These are phyloP conservation scores for Recurvirostra avosetta DNA, from an alignment of 2,113 vertebrate genomes.

Conservation along the genomic window DNA sequence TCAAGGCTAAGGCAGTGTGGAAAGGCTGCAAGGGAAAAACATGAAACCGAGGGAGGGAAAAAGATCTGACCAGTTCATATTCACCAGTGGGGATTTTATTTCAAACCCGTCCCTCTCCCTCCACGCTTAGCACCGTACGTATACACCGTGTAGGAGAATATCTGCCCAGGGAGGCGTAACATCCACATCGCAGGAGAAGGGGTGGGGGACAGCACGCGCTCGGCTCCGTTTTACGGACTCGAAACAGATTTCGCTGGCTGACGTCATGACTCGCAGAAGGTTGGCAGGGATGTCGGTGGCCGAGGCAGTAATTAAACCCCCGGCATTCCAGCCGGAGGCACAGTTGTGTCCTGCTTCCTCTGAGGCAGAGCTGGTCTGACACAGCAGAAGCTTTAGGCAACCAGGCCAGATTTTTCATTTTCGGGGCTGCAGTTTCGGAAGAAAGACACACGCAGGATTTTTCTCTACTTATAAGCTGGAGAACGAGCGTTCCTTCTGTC, in stretches of 20 bases:
- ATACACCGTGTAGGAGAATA: fast-evolving
- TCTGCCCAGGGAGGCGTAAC: not conserved
- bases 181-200: not conserved
- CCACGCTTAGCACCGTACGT: fast-evolving
- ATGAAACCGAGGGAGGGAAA: not conserved
- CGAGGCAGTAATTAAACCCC: not conserved
- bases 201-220: not conserved
- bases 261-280: not conserved
- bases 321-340: not conserved
- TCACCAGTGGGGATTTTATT: not conserved
- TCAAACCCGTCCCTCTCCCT: fast-evolving
- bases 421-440: not conserved
- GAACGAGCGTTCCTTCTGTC: fast-evolving
- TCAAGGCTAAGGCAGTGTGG: not conserved
- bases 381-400: not conserved
- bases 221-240: not conserved
- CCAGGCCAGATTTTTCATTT: not conserved
- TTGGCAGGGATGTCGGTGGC: fast-evolving
- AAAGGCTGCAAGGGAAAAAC: not conserved
- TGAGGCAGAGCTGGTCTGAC: not conserved
- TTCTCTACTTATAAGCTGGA: not conserved
- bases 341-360: not conserved
- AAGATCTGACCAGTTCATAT: not conserved
- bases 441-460: not conserved
- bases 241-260: not conserved